Conservation (phyloP, 1,140 invertebrate species). For the Whitmania pigra region DNA sequence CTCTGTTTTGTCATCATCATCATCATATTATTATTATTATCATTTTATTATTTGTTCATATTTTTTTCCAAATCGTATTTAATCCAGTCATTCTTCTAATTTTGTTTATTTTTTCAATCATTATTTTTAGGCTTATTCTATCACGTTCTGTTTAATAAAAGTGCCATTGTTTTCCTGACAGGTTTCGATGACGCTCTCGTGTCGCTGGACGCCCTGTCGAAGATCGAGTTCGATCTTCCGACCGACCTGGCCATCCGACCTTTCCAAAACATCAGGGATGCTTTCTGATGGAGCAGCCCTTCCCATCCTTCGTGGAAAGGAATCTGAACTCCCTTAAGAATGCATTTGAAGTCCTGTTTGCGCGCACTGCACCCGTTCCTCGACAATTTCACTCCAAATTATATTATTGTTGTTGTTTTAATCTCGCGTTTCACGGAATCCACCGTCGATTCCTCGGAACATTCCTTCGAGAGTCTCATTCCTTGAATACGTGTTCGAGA, state of each 20-base stretch:
- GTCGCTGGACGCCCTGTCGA: conserved; percentile 70
- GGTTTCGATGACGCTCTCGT: conserved; percentile 89
- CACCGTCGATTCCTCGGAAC: no score
- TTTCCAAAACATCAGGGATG: conserved; percentile 93
- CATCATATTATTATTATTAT: no score
- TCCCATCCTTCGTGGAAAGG: neutral
- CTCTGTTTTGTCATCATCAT: no score
- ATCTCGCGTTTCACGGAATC: no score
- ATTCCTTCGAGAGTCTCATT: no score
- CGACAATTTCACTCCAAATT: neutral
- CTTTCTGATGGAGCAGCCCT: conserved; percentile 52
- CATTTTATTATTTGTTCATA: no score
- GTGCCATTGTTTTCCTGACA: conserved; percentile 34
- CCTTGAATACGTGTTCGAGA: no score
- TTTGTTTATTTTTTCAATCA: neutral
- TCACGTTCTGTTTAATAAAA: neutral
- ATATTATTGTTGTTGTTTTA: neutral
- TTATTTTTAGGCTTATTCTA: neutral
- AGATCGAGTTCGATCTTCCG: conserved; percentile 78
- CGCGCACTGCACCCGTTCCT: neutral
- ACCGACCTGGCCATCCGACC: conserved; percentile 82
- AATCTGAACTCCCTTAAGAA: neutral
- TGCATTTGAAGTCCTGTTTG: neutral
- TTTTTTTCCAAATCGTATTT: neutral
- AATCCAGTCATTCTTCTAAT: neutral